Evolutionary conservation across 2,888 invertebrate genomes (phyloP), one percentile per base, ranked within the genome.

Genomic region (Lasioglossum figueresi): DNA sequence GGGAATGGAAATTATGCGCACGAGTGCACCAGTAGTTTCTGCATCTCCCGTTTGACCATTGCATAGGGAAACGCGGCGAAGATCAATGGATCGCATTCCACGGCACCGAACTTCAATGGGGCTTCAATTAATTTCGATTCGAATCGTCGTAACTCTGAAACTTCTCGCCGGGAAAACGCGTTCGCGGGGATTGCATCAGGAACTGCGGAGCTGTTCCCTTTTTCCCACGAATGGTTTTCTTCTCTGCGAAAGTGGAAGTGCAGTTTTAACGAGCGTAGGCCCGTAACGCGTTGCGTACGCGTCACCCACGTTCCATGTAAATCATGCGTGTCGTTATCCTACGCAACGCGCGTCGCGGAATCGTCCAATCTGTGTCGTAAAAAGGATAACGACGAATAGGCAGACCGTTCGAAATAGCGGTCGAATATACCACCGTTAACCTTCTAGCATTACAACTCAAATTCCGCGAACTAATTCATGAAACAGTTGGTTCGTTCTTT

Each of bases 211-310:
- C 27, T 31, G 77, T 31, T 82, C 86, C 37, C 74, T 79, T 85
- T 86, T 73, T 78, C 76, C 40, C 75, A 52, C 81, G 75, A 75
- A 73, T 48, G 79, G 48, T 82, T 79, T 85, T 85, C 82, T 85
- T 86, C 78, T 73, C 85, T 79, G 82, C 78, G 77, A 78, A 87
- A 79, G 83, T 78, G 71, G 63, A 80, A 77, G 86, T 48, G 85
- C 79, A 81, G 72, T 72, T 84, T 83, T 87, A 88, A 88, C 83
- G 82, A 84, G 86, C 88, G 91, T 91, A 84, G 90, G 89, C 85
- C 59, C 75, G 84, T 23, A 75, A 82, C 82, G 52, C 82, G 52
- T 81, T 75, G 88, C 86, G 70, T 71, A 79, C 71, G 72, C 66
- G 71, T 90, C 85, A 87, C 88, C 85, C 82, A 89, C 88, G 79